Conservation (phyloP, 2,113 vertebrate species). For the Tauraco erythrolophus region DNA sequence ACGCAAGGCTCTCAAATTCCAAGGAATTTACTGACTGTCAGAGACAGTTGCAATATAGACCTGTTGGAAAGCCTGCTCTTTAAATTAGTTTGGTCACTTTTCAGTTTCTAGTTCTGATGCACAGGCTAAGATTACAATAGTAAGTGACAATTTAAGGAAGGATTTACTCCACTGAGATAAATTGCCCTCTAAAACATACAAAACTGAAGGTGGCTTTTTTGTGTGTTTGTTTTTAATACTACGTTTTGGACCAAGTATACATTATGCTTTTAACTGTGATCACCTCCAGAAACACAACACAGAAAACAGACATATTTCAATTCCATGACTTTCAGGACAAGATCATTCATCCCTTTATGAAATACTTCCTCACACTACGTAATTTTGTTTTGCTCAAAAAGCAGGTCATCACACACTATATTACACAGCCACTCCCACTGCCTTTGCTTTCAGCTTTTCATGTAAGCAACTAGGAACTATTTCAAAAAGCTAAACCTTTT, state of each 20-base stretch:
- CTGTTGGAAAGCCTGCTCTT: neutral
- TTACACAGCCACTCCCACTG: neutral
- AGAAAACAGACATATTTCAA: neutral
- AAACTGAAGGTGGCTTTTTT: neutral
- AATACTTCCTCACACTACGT: neutral
- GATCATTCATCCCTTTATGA: neutral
- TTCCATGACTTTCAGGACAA: neutral
- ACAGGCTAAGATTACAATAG: neutral
- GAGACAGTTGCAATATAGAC: neutral
- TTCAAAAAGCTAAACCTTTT: neutral
- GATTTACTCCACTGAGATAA: neutral
- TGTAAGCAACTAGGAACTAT: neutral
- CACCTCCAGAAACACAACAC: neutral
- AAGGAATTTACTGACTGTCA: neutral
- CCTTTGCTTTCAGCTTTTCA: neutral
- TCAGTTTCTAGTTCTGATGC: neutral
- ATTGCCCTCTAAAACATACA: neutral
- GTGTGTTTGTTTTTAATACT: neutral
- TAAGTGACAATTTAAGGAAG: neutral
- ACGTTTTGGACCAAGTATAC: neutral
- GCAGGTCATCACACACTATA: neutral
- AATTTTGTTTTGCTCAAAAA: neutral
- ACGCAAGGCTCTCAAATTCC: neutral
- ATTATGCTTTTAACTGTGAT: neutral
- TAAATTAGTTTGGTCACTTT: neutral